Evolutionary conservation across 2,797 vertebrate genomes (phyloP).

Genomic region (Poecilia picta): DNA sequence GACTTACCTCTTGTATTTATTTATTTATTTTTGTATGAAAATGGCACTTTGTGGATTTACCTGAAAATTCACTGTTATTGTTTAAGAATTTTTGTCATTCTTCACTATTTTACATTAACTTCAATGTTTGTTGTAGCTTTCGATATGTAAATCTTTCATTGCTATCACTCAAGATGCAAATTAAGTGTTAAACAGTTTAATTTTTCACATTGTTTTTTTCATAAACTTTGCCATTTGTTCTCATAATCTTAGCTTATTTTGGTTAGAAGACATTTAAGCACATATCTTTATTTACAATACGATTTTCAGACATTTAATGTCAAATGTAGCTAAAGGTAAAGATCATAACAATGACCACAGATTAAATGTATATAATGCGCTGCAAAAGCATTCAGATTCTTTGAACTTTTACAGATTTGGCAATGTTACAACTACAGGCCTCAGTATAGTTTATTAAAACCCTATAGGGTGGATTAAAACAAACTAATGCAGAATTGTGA

Average conservation of each 20-base stretch:
- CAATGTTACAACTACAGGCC: not conserved
- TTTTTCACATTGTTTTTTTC: conserved; percentile 20
- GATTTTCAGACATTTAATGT: not conserved
- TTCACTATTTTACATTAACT: conserved; percentile 14
- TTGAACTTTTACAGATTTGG: not conserved
- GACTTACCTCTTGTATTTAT: conserved; percentile 47
- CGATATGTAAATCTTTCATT: conserved; percentile 8
- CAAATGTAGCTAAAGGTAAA: not conserved
- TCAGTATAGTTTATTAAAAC: not conserved
- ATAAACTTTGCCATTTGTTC: conserved; percentile 14
- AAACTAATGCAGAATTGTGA: not conserved
- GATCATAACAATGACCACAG: not conserved
- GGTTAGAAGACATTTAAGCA: not conserved
- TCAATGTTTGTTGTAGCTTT: conserved; percentile 5
- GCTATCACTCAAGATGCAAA: not conserved
- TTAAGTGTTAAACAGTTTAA: not conserved
- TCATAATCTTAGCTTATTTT: not conserved
- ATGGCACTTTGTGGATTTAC: conserved; percentile 7
- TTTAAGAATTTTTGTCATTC: conserved; percentile 24
- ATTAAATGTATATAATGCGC: not conserved
- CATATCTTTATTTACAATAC: not conserved
- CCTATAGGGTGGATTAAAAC: not conserved
- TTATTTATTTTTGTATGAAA: conserved; percentile 24
- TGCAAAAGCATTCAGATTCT: not conserved
- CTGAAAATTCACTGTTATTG: not conserved